phyloP scores from a whole-genome alignment of 1,140 invertebrate species.

The Nomia melanderi region DNA sequence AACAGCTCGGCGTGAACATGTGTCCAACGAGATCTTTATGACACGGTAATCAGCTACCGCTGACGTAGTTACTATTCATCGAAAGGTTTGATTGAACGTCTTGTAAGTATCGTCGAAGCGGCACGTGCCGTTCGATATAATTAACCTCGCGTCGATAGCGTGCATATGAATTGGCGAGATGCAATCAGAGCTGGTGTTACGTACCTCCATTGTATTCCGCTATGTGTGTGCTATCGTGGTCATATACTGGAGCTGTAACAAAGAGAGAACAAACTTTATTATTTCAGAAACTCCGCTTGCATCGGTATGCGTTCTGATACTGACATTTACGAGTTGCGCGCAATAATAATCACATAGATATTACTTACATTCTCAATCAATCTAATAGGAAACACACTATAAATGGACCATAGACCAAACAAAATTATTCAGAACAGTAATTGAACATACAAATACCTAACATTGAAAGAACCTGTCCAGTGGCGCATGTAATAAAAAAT shows the following conservation, averaged over 20 bases:
- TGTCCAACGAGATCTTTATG: not conserved
- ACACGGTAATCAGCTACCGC: not conserved
- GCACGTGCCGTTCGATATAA: constrained; percentile 28
- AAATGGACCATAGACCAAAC: too few relatives aligned
- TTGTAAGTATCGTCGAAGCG: constrained; percentile 27
- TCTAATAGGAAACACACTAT: too few relatives aligned
- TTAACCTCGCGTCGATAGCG: constrained; percentile 50
- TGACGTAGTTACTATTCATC: constrained; percentile 43
- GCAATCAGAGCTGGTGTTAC: constrained; percentile 53
- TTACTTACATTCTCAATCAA: too few relatives aligned
- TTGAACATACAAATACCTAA: too few relatives aligned
- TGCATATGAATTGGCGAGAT: constrained; percentile 51
- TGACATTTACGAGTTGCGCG: too few relatives aligned
- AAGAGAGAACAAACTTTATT: constrained; percentile 42
- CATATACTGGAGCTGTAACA: constrained; percentile 78
- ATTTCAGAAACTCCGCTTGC: not conserved
- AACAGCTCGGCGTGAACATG: not conserved
- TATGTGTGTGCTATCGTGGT: constrained; percentile 77
- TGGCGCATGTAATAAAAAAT: too few relatives aligned
- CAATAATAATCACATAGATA: too few relatives aligned
- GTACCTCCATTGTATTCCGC: constrained; percentile 77
- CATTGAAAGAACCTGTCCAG: too few relatives aligned
- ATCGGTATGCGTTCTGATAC: not conserved
- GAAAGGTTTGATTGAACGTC: constrained; percentile 36
- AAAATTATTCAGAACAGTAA: too few relatives aligned